Evolutionary conservation across 2,888 invertebrate species (phyloP), one percentile per base, ranked within the genome.

Genomic region (Amphipoea lucens): DNA sequence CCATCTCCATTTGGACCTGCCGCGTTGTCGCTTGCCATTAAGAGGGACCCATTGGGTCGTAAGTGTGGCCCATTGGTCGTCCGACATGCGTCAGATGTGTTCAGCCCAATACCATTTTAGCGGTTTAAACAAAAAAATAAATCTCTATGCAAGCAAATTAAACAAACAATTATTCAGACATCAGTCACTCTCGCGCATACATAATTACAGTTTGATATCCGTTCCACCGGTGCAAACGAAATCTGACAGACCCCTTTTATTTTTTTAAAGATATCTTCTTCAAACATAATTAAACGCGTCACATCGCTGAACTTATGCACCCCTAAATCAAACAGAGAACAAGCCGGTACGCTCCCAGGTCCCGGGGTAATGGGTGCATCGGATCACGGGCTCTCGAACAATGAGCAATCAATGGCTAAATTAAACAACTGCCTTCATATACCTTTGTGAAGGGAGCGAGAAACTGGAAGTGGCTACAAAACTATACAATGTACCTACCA

Each of bases 381-480:
- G 92, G 93, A 91, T 92, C 90, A 91, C 87, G 86, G 90, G 88
- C 94, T 94, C 94, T 94, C 92, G 91, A 92, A 94, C 95, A 95
- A 96, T 96, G 96, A 94, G 95, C 96, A 96, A 96, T 96, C 96
- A 95, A 95, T 96, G 95, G 96, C 92, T 94, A 95, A 95, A 96
- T 96, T 96, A 96, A 96, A 96, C 96, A 96, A 95, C 94, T 93
- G 93, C 92, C 93, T 93, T 91, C 89, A 87, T 88, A 76, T 88
- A 90, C 87, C 83, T 89, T 81, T 60, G 51, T 65, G 1, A 36
- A 60, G 79, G 86, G 74, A 36, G 12, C 2, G 5, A 29, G 5
- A 2, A 5, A n/a, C 81, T 87, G 42, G 89, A 89, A 76, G 45
- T 69, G 88, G 12, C 68, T 36, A 42, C 6, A 42, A 42, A 42